Conservation (phyloP, 2,113 vertebrate species). For the Sula dactylatra region DNA sequence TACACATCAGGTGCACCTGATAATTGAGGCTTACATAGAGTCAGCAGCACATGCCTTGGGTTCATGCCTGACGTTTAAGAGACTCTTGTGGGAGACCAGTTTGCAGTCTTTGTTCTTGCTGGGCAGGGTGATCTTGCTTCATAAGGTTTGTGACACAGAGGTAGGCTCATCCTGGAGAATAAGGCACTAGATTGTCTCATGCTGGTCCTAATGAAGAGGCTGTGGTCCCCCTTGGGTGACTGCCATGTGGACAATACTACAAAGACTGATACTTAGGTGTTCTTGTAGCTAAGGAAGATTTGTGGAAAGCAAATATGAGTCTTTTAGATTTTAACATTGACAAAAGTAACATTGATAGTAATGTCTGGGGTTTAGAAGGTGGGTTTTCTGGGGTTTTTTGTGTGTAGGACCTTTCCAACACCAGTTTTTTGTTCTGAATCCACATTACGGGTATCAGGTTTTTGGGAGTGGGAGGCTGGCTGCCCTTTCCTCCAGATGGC, state of each 20-base stretch:
- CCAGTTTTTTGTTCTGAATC: neutral
- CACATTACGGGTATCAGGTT: neutral
- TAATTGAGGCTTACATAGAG: neutral
- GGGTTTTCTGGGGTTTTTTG: neutral
- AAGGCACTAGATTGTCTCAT: neutral
- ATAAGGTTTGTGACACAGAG: neutral
- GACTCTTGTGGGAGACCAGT: neutral
- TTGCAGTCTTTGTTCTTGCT: neutral
- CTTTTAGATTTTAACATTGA: neutral
- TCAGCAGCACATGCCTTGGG: neutral
- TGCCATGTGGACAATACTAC: neutral
- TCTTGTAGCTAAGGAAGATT: neutral
- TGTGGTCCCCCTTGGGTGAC: neutral
- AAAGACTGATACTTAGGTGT: accelerated
- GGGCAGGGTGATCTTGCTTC: neutral
- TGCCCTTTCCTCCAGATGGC: constrained; percentile 42
- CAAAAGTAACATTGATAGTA: neutral
- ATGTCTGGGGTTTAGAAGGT: neutral
- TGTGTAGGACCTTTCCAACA: neutral
- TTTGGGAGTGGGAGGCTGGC: constrained; percentile 23
- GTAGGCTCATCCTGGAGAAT: neutral
- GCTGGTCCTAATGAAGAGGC: neutral
- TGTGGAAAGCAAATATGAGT: neutral
- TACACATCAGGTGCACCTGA: neutral
- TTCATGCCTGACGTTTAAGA: neutral